Conservation (phyloP, 2,888 invertebrate species). For the Drosophila prostipennis region DNA sequence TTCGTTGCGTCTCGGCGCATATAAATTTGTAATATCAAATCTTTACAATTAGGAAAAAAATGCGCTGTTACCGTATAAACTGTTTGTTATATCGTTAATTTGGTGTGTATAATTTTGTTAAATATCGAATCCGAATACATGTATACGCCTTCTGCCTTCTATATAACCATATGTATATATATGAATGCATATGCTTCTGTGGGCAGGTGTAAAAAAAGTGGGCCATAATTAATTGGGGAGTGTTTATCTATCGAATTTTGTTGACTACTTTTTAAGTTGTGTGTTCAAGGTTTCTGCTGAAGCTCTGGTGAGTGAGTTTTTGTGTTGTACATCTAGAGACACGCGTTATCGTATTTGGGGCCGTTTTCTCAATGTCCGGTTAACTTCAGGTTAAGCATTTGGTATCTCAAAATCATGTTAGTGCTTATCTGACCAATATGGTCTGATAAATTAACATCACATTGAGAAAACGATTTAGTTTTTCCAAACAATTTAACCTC, state of each 20-base stretch:
- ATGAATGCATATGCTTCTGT: slow-evolving; percentile 31
- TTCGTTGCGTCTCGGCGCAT: slow-evolving; percentile 49
- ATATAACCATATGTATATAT: slow-evolving; percentile 34
- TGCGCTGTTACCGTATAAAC: slow-evolving; percentile 63
- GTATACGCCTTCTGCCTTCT: slow-evolving; percentile 30
- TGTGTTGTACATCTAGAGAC: neutral
- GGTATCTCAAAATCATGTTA: too few relatives aligned
- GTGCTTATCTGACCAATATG: too few relatives aligned
- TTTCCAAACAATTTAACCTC: too few relatives aligned
- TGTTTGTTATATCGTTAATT: slow-evolving; percentile 25
- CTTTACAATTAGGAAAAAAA: slow-evolving; percentile 76
- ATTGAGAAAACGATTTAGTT: too few relatives aligned
- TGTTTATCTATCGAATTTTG: neutral
- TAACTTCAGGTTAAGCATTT: too few relatives aligned
- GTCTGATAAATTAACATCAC: too few relatives aligned
- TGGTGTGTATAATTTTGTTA: slow-evolving; percentile 54
- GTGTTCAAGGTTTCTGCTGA: slow-evolving; percentile 7
- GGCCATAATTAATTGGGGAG: slow-evolving; percentile 3
- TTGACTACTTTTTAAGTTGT: slow-evolving; percentile 5
- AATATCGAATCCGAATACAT: slow-evolving; percentile 51
- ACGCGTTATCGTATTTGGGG: neutral
- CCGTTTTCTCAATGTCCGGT: too few relatives aligned
- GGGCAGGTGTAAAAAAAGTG: slow-evolving; percentile 6
- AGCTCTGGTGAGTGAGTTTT: slow-evolving; percentile 20
- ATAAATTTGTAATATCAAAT: slow-evolving; percentile 77